Conservation (phyloP, 2,888 invertebrate genomes). For the Spialia ferax region DNA sequence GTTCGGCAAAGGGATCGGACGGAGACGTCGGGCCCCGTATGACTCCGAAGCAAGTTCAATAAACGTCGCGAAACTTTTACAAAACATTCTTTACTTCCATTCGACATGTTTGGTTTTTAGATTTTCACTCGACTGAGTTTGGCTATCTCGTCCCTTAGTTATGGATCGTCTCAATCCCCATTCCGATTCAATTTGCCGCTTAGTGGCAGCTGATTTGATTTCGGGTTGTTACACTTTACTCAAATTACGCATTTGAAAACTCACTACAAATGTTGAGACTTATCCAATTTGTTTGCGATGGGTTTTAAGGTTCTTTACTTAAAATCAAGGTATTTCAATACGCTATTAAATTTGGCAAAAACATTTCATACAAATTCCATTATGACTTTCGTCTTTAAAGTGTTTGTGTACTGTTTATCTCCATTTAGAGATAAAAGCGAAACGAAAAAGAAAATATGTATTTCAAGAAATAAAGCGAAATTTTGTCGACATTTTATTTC, state of each 20-base stretch:
- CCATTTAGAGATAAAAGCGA: conserved; percentile 20
- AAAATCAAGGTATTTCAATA: background rate
- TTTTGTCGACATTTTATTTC: conserved; percentile 23
- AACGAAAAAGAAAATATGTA: conserved; percentile 18
- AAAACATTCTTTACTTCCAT: conserved; percentile 70
- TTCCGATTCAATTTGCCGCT: conserved; percentile 60
- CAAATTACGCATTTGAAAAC: conserved; percentile 17
- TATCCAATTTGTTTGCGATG: conserved; percentile 19
- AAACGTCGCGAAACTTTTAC: conserved; percentile 73
- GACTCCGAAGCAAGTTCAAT: conserved; percentile 62
- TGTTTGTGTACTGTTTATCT: conserved; percentile 22
- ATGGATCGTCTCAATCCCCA: conserved; percentile 59
- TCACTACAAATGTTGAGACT: conserved; percentile 9
- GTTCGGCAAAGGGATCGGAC: conserved; percentile 25
- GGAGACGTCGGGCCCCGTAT: conserved; percentile 29
- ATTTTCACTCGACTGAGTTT: conserved; percentile 58
- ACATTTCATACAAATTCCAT: background rate
- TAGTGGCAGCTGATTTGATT: conserved; percentile 50
- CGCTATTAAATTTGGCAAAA: background rate
- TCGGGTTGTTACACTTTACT: conserved; percentile 31
- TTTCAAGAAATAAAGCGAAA: conserved; percentile 14
- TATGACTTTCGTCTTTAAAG: background rate
- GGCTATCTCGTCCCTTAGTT: conserved; percentile 59
- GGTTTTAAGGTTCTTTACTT: conserved; percentile 2
- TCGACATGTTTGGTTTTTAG: conserved; percentile 75